These are phyloP conservation scores for Tympanuchus pallidicinctus DNA, from an alignment of 2,113 vertebrate species.

Conservation along the genomic window DNA sequence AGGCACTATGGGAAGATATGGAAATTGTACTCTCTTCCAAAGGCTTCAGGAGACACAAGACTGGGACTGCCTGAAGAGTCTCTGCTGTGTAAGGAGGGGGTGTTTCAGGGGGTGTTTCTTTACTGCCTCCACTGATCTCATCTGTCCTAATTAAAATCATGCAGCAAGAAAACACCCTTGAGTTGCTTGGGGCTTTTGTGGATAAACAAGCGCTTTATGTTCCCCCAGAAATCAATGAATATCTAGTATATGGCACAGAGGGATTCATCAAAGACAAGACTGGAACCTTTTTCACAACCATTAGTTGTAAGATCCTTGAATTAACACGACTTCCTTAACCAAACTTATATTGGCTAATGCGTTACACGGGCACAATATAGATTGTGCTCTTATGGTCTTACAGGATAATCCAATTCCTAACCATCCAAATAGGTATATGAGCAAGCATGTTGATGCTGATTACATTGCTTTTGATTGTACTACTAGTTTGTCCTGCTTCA, in stretches of 20 bases:
- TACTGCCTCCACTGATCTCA: neutral
- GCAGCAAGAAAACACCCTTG: neutral
- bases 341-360: neutral
- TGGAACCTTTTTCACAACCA: neutral
- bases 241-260: neutral
- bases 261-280: neutral
- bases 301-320: neutral
- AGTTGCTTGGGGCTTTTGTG: neutral
- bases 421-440: neutral
- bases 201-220: neutral
- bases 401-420: neutral
- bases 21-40: neutral
- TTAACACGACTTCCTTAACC: neutral
- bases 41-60: neutral
- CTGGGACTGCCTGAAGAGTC: rapidly evolving
- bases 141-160: neutral
- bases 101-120: neutral
- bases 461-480: neutral
- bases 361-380: too few relatives aligned
- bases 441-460: neutral
- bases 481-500: neutral
- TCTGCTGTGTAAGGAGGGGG: neutral
- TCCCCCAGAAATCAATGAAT: neutral
- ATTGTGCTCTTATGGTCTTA: neutral
- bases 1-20: neutral